Evolutionary conservation across 2,888 invertebrate species (phyloP).

Genomic region (Agriopis leucophaearia): DNA sequence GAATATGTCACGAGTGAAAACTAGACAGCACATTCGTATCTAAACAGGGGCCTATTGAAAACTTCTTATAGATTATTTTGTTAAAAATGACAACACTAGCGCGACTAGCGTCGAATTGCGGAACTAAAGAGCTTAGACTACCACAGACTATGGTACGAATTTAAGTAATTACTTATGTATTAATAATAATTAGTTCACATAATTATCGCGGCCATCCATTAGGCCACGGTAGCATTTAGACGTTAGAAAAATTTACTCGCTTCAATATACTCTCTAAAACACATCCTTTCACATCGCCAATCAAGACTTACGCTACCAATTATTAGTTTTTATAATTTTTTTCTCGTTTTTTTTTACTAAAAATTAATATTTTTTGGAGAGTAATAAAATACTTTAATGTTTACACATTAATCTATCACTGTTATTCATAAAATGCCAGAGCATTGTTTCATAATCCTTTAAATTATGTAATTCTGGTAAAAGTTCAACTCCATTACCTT

Average conservation of each 20-base stretch:
- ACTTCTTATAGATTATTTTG: neutral
- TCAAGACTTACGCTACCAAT: conserved; percentile 59
- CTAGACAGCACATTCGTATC: neutral
- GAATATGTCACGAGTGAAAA: neutral
- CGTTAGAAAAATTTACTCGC: conserved; percentile 33
- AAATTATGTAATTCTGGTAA: conserved; percentile 6
- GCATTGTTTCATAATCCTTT: conserved; percentile 20
- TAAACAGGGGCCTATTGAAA: neutral
- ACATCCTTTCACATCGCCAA: conserved; percentile 53
- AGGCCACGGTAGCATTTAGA: conserved; percentile 16
- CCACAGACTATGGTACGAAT: conserved; percentile 14
- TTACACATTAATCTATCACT: conserved; percentile 53
- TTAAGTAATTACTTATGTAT: conserved; percentile 2
- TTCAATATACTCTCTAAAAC: conserved; percentile 35
- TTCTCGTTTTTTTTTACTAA: conserved; percentile 49
- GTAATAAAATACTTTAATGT: conserved; percentile 58
- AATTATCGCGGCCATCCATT: neutral
- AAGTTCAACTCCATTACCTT: conserved; percentile 27
- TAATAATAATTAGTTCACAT: conserved; percentile 3
- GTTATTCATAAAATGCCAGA: conserved; percentile 37
- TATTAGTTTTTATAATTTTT: conserved; percentile 54
- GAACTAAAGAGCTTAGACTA: conserved; percentile 11
- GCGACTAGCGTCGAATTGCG: conserved; percentile 9
- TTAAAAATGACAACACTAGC: conserved; percentile 2
- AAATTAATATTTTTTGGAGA: conserved; percentile 54